Evolutionary conservation across 2,797 vertebrate species (phyloP), one percentile per base, ranked within the genome.

Genomic region (Coilia nasus): DNA sequence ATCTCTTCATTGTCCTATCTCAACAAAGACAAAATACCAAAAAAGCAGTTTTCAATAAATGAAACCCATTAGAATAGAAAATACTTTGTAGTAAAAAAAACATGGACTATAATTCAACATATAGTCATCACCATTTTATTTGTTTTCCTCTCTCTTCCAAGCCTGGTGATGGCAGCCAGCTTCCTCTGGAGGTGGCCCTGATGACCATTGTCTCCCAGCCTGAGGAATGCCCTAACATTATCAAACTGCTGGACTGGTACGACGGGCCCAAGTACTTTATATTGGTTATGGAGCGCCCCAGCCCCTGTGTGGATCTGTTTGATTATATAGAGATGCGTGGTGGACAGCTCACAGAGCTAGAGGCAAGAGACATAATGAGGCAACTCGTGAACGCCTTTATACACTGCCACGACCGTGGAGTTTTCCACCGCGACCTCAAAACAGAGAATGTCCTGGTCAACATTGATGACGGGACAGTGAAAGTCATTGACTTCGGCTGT

Each of bases 201-300:
- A 75, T 75, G 67, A 75, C 28, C 14, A 17, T 75, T 10, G 67
- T 75, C 0, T 75, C 67, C 17, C 14, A 35, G 67, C 67, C 67
- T 2, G 14, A 31, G 35, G 31, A 23, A 0, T 35, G 31, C 31
- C 15, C 9, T 35, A 75, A 75, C 7, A 28, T 75, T 6, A 3
- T 75, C 14, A 35, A 41, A 6, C 67, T 75, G 31, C 31, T 75
- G 67, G 67, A 75, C 31, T 75, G 67, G 67, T 75, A 6, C 9
- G 67, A 75, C 17, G 3, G 35, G 12, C 14, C 28, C 15, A 14
- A 5, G 28, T 17, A 17, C 2, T 75, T 35, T 28, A 41, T 75
- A 14, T 28, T 75, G 67, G 67, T 75, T 28, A 19, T 75, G 67
- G 67, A 75, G 67, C 67, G 31, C 67, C 67, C 67, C 67, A 75